Evolutionary conservation across 2,888 invertebrate genomes (phyloP), one percentile per base, ranked within the genome.

Genomic region (Caenorhabditis sulstoni): DNA sequence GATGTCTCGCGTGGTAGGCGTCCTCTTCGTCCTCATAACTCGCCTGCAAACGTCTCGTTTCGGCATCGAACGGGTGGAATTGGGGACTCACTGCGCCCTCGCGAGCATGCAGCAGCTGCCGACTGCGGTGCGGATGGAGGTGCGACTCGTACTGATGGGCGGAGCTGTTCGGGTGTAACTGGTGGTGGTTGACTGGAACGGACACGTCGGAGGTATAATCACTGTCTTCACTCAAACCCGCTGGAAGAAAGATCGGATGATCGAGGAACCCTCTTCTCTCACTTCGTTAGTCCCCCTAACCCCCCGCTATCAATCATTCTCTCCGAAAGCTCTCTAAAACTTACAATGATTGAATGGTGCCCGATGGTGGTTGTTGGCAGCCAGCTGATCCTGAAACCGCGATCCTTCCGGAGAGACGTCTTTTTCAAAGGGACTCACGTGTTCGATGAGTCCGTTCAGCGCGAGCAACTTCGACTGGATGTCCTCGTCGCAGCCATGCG

Each of bases 181-280:
- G 91, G 79, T 83, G 79, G 65, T 86, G 87, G 55, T 83, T 85
- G 62, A 88, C 86, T 62, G 96, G 96, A 92, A 95, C 96, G 93
- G 96, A 96, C 90, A 96, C 94, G 92, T 97, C 97, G 81, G 95
- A 95, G 81, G 96, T 97, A 92, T 97, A 97, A 92, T 97, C 97
- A 87, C 96, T 96, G 92, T 97, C 96, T 92, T 97, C 97, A 61
- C 96, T 96, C 91, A 96, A 95, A 76, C 96, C 95, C 91, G 95
- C 95, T 95, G 93, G 64, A 86, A 87, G 49, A 49, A 66, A 57
- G n/a, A 49, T 49, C 57, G n/a, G 20, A 61, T 20, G 23, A 52
- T 29, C 23, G 23, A 29, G 29, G 29, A 3, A 29, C 52, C 12
- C 29, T 52, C 52, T 52, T n/a, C 29, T 12, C 44, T 16, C 3